A percentile compares a stretch with the other conserved stretches of the same genome.
phyloP scores from a whole-genome alignment of 2,797 vertebrate species.

The Iguana delicatissima region DNA sequence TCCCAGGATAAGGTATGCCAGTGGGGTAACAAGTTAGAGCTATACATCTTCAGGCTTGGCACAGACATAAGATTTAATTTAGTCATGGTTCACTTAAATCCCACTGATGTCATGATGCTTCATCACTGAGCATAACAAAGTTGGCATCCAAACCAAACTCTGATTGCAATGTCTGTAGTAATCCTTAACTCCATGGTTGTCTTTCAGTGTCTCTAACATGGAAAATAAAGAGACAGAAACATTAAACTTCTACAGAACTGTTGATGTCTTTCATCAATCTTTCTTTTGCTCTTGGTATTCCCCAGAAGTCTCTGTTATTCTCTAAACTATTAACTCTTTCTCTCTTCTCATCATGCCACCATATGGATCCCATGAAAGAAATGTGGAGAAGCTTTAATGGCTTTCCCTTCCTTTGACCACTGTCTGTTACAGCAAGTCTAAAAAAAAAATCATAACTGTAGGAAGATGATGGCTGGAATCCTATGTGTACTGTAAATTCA shows the following conservation, averaged over 20 bases:
- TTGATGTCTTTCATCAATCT: neutral
- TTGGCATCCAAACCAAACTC: no score
- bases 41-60: no score
- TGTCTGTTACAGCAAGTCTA: neutral
- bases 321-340: neutral
- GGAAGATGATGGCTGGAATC: neutral
- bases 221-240: neutral
- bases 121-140: no score
- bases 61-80: no score
- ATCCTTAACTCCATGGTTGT: neutral
- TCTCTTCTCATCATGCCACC: neutral
- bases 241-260: neutral
- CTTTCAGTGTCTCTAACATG: neutral
- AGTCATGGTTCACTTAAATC: no score
- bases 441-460: neutral
- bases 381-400: neutral
- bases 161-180: neutral
- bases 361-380: neutral
- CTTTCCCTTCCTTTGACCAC: neutral
- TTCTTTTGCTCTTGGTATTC: neutral
- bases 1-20: no score
- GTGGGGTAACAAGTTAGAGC: no score
- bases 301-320: no score
- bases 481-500: no score
- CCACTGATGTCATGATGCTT: no score